Evolutionary conservation across 2,797 vertebrate genomes (phyloP).

Genomic region (Melanotaenia nigrans): DNA sequence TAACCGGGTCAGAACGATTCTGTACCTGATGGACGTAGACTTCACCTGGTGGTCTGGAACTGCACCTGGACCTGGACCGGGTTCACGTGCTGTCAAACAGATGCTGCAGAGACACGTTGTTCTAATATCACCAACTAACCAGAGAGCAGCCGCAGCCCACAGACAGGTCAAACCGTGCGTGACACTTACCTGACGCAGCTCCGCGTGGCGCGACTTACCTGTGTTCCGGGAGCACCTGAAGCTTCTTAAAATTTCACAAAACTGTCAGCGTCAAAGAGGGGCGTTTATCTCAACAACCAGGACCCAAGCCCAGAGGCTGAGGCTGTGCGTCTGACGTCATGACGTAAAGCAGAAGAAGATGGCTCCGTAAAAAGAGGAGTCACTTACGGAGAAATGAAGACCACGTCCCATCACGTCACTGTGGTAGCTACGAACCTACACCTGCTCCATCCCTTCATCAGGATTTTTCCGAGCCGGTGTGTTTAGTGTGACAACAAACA

Average conservation of each 20-base stretch:
- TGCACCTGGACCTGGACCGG: background rate
- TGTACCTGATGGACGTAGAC: constrained; percentile 20
- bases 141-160: background rate
- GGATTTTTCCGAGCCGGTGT: too few species aligned
- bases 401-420: too few species aligned
- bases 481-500: too few species aligned
- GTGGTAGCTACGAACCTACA: too few species aligned
- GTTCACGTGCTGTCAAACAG: background rate
- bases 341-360: constrained; percentile 24
- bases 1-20: background rate
- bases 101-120: background rate
- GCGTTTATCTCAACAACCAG: constrained; percentile 36
- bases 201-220: background rate
- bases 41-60: constrained; percentile 1
- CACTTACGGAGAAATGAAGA: constrained; percentile 10
- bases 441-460: too few species aligned
- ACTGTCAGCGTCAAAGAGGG: background rate
- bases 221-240: background rate
- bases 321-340: constrained; percentile 32
- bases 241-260: background rate
- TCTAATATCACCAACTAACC: background rate
- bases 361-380: background rate
- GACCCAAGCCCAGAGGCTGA: background rate
- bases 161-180: background rate
- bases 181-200: background rate